Evolutionary conservation across 2,888 invertebrate species (phyloP).

Genomic region (Stenichneumon culpator): DNA sequence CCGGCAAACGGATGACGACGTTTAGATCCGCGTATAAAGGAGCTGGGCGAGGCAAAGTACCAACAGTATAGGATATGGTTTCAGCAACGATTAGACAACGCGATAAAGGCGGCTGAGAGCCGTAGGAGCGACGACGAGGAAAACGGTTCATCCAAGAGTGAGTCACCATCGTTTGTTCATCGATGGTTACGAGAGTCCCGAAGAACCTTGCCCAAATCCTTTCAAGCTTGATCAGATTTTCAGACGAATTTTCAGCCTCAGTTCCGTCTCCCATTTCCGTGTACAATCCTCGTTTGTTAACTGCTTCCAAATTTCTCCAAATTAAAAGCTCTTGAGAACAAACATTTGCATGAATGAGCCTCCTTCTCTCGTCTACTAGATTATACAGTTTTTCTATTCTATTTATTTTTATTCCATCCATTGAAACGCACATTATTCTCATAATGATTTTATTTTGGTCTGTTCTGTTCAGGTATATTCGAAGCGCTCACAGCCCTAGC

Average conservation of each 20-base stretch:
- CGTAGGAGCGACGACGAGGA: constrained; percentile 68
- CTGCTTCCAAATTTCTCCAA: constrained; percentile 1
- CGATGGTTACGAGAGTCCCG: constrained; percentile 32
- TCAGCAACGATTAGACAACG: constrained; percentile 93
- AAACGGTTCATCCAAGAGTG: constrained; percentile 76
- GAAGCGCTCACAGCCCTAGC: constrained; percentile 83
- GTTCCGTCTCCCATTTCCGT: not conserved
- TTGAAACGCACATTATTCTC: constrained; percentile 62
- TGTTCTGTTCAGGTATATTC: constrained; percentile 85
- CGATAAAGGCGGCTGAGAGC: constrained; percentile 92
- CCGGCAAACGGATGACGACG: constrained; percentile 44
- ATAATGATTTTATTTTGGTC: constrained; percentile 80
- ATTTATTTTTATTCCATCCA: constrained; percentile 44
- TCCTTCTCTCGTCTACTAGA: constrained; percentile 4
- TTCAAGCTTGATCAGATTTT: constrained; percentile 7
- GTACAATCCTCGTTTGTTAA: constrained; percentile 25
- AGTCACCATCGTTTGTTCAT: constrained; percentile 69
- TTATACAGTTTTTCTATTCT: not conserved
- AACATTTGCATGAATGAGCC: constrained; percentile 72
- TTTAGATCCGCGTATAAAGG: constrained; percentile 92
- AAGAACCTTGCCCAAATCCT: constrained; percentile 49
- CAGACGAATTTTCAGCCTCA: not conserved
- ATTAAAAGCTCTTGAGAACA: constrained; percentile 20
- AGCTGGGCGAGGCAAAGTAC: constrained; percentile 90
- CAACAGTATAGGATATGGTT: constrained; percentile 92